Conservation (phyloP, 1,140 invertebrate species). For the Planococcus citri region DNA sequence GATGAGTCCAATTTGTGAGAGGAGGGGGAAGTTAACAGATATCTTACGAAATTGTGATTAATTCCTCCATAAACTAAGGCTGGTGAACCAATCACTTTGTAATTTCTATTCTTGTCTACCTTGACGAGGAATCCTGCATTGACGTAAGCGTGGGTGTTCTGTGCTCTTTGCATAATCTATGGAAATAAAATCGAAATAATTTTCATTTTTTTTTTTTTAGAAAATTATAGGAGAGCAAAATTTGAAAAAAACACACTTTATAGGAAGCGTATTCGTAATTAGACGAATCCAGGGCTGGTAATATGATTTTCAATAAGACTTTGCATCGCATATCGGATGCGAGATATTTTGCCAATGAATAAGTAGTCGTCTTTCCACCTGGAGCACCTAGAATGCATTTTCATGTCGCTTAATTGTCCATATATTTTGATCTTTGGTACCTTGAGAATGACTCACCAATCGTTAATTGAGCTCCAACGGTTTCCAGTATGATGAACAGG, state of each 20-base stretch:
- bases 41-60: slow-evolving; percentile 47
- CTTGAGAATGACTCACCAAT: too few species aligned
- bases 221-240: too few species aligned
- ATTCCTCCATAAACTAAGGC: slow-evolving; percentile 49
- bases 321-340: neutral
- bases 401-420: neutral
- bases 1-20: too few species aligned
- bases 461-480: slow-evolving; percentile 26
- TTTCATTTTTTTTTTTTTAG: neutral
- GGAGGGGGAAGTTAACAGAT: too few species aligned
- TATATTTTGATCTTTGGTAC: too few species aligned
- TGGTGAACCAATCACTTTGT: slow-evolving; percentile 26
- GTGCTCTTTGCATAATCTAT: slow-evolving; percentile 64
- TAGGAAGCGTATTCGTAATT: neutral
- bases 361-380: too few species aligned
- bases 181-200: slow-evolving; percentile 16
- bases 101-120: slow-evolving; percentile 35
- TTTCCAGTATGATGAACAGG: slow-evolving; percentile 56
- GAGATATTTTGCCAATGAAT: slow-evolving; percentile 38
- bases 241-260: too few species aligned
- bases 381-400: too few species aligned
- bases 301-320: neutral
- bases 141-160: slow-evolving; percentile 74
- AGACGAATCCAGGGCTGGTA: neutral
- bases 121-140: slow-evolving; percentile 52